These are phyloP conservation scores for Drosophila multiciliata DNA, from an alignment of 2,888 invertebrate genomes.

Conservation along the genomic window DNA sequence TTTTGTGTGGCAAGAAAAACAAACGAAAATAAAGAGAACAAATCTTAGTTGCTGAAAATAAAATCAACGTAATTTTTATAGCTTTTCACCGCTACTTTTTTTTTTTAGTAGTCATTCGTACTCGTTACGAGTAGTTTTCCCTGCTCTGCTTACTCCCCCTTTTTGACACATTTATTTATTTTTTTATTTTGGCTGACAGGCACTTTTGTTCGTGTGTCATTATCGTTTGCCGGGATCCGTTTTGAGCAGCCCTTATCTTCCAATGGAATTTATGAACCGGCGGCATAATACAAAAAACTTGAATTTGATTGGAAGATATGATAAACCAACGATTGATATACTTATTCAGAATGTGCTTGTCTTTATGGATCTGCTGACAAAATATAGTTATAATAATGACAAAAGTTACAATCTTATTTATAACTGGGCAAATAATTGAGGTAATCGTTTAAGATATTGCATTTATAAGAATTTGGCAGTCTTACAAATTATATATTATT, in stretches of 20 bases:
- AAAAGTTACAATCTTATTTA: background rate
- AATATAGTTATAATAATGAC: background rate
- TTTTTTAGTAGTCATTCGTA: conserved; percentile 37
- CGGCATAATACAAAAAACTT: conserved; percentile 41
- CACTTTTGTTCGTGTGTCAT: conserved; percentile 73
- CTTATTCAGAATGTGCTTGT: background rate
- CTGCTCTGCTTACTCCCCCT: conserved; percentile 43
- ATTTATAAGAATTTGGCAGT: background rate
- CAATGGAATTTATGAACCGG: conserved; percentile 61
- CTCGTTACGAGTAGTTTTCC: conserved; percentile 36
- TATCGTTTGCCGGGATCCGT: conserved; percentile 63
- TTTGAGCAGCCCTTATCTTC: conserved; percentile 11
- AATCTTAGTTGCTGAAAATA: conserved; percentile 72
- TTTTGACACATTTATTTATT: conserved; percentile 69
- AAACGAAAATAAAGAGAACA: conserved; percentile 49
- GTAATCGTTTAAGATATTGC: background rate
- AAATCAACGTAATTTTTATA: conserved; percentile 79
- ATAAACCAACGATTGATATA: conserved; percentile 27
- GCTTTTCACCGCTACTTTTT: conserved; percentile 61
- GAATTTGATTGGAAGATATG: conserved; percentile 28
- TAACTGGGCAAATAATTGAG: background rate
- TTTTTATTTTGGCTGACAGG: conserved; percentile 66
- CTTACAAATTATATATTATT: no score
- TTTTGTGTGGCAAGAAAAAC: conserved; percentile 20
- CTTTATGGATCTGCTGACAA: background rate